Evolutionary conservation across 2,797 vertebrate genomes (phyloP).

Genomic region (Hemibagrus guttatus): DNA sequence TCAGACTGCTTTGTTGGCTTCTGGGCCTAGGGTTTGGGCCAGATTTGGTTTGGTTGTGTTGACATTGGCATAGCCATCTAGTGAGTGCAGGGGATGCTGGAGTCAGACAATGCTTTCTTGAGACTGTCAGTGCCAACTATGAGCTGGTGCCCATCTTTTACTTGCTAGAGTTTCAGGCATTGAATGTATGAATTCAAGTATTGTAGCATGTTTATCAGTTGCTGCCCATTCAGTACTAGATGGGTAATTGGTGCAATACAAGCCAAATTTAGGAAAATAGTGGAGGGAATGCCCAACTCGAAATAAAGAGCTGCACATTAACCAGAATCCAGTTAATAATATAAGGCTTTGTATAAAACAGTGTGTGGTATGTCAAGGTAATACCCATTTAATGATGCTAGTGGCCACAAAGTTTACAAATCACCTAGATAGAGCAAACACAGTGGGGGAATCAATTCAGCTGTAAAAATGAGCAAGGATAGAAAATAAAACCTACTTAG

Average conservation of each 20-base stretch:
- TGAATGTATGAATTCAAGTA: not conserved
- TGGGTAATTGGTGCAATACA: not conserved
- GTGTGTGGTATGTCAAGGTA: not conserved
- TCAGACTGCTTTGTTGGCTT: slow-evolving; percentile 21
- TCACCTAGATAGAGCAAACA: not conserved
- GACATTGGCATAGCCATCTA: not conserved
- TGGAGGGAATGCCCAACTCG: not conserved
- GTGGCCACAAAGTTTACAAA: not conserved
- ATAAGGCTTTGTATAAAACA: not conserved
- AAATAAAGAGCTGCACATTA: not conserved
- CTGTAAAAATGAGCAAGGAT: not conserved
- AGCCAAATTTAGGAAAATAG: too few species aligned
- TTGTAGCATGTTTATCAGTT: not conserved
- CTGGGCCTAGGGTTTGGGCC: not conserved
- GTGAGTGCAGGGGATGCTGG: not conserved
- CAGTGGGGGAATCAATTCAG: not conserved
- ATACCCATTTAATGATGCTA: not conserved
- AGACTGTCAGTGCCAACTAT: not conserved
- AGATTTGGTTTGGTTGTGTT: not conserved
- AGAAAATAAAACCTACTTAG: not conserved
- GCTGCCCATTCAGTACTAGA: not conserved
- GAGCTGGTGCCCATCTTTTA: not conserved
- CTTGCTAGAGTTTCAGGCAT: not conserved
- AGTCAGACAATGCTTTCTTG: slow-evolving; percentile 2
- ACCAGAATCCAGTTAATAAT: not conserved